Conservation (phyloP, 2,888 invertebrate genomes). For the Sympetrum striolatum region DNA sequence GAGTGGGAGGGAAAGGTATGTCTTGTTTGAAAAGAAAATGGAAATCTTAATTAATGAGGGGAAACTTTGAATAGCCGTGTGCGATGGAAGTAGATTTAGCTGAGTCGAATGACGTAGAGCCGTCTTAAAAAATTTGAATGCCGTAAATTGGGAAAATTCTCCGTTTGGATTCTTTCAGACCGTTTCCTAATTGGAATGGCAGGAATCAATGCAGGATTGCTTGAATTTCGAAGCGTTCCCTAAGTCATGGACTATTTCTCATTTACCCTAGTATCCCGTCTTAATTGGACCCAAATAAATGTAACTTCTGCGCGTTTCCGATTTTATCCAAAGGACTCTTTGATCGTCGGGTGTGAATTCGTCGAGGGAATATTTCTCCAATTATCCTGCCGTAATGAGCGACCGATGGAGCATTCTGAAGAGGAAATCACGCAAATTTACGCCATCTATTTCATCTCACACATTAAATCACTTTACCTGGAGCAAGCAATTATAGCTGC, state of each 20-base stretch:
- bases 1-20: no score
- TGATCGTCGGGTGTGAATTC: conserved; percentile 13
- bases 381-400: conserved; percentile 22
- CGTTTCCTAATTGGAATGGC: conserved; percentile 22
- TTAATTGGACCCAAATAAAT: conserved; percentile 35
- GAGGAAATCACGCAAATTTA: background rate
- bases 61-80: no score
- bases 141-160: background rate
- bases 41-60: no score
- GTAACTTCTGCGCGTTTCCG: background rate
- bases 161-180: background rate
- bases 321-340: conserved; percentile 1
- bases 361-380: conserved; percentile 27
- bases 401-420: background rate
- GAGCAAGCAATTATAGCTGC: background rate
- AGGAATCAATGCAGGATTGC: background rate
- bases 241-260: conserved; percentile 11
- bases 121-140: background rate
- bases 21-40: no score
- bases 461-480: background rate
- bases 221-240: background rate
- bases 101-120: background rate
- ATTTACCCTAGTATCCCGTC: background rate
- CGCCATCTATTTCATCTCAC: background rate
- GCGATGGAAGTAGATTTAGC: background rate